Percentiles rank a stretch among this genome's conserved stretches.
phyloP scores from a whole-genome alignment of 2,797 vertebrate genomes.

The Acanthornis magna region DNA sequence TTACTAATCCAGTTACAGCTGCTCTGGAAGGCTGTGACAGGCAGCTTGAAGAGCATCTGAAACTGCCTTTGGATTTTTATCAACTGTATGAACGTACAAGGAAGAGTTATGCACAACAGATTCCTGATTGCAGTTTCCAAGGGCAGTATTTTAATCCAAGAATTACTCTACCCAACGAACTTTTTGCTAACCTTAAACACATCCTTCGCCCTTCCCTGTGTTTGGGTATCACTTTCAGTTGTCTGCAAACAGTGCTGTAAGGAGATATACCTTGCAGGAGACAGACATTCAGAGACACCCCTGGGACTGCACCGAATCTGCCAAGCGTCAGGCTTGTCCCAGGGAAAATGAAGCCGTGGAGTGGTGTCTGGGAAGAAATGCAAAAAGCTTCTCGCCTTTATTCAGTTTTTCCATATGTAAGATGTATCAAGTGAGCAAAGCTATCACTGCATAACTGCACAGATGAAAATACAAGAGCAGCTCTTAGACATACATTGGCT shows the following conservation, averaged over 20 bases:
- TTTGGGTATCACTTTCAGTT: neutral
- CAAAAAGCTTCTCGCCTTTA: neutral
- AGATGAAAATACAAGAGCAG: slow-evolving; percentile 1
- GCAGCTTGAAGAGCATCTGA: slow-evolving; percentile 9
- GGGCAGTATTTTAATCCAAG: neutral
- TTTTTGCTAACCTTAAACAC: neutral
- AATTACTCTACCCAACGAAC: neutral
- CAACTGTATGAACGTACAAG: slow-evolving; percentile 21
- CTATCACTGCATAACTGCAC: neutral
- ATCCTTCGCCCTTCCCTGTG: neutral
- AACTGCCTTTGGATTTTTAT: slow-evolving; percentile 32
- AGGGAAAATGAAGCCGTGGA: rapidly evolving
- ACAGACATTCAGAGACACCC: neutral
- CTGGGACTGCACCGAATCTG: neutral
- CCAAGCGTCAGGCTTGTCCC: neutral
- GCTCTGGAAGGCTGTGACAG: slow-evolving; percentile 26
- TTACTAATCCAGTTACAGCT: slow-evolving; percentile 57
- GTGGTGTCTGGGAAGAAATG: neutral
- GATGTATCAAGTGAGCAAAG: neutral
- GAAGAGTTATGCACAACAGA: slow-evolving; percentile 21
- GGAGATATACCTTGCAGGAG: neutral
- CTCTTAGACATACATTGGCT: neutral
- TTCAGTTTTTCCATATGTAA: slow-evolving; percentile 41
- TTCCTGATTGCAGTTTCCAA: neutral
- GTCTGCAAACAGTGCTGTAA: neutral